Evolutionary conservation across 2,888 invertebrate genomes (phyloP), one percentile per base, ranked within the genome.

Genomic region (Cerceris ruficornis): DNA sequence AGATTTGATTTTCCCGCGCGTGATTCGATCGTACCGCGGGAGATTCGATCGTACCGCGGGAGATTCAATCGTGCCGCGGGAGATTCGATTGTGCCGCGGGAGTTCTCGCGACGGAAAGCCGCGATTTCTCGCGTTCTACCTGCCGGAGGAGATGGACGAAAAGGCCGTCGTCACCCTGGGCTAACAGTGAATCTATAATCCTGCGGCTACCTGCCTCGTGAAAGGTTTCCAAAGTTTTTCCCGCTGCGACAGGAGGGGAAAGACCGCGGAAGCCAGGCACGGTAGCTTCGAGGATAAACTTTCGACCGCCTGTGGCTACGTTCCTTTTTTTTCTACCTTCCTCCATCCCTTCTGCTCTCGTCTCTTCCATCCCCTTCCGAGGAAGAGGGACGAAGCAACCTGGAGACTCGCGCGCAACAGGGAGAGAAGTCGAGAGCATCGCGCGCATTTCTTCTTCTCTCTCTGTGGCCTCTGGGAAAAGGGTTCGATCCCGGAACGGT

Each of bases 191-290:
- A 82, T 83, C 78, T 83, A 78, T 80, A 83, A 82, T 80, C 67
- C 14, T 52, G n/a, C 28, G 7, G 68, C 75, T 81, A 82, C 82
- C 82, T 82, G 80, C 9, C 17, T 14, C 75, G 75, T 80, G 81
- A 81, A 82, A 82, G 81, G 74, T 77, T 82, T 80, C 74, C 68
- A 82, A 81, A 83, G 77, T 77, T 83, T 81, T 81, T 82, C 80
- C 77, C 76, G 76, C 64, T 67, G 70, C 50, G 7, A 9, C 7
- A 42, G 28, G 17, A 13, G 65, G 50, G 54, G 75, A 69, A 64
- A 84, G 77, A 86, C 85, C 85, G 86, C 86, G 83, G 73, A 84
- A 86, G 82, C 75, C 81, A 78, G 76, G 49, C 65, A 64, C 69
- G 70, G 81, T 73, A 75, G 79, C 72, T 15, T 46, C 58, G 54